These are phyloP conservation scores for Drosophila subquinaria DNA, from an alignment of 2,888 invertebrate species.

Conservation along the genomic window DNA sequence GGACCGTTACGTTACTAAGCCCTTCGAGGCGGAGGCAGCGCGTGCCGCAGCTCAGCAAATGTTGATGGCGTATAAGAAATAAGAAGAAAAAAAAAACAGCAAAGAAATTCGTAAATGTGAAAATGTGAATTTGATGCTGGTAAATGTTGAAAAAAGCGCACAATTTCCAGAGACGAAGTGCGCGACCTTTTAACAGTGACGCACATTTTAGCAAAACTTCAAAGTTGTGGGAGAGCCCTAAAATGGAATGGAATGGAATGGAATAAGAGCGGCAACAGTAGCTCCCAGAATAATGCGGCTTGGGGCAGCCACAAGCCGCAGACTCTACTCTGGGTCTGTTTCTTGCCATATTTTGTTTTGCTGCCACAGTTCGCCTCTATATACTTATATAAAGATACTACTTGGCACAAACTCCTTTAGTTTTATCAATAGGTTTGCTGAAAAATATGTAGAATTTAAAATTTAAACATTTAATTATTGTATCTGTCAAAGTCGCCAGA, in stretches of 20 bases:
- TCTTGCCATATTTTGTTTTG: slow-evolving; percentile 52
- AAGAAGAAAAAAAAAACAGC: slow-evolving; percentile 6
- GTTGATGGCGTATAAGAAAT: slow-evolving; percentile 34
- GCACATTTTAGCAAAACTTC: slow-evolving; percentile 53
- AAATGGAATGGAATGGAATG: slow-evolving; percentile 49
- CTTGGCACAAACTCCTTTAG: neutral
- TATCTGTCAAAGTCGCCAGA: neutral
- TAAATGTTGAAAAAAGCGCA: slow-evolving; percentile 27
- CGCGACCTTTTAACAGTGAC: slow-evolving; percentile 68
- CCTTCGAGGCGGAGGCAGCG: slow-evolving; percentile 62
- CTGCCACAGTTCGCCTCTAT: slow-evolving; percentile 19
- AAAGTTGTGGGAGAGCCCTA: slow-evolving; percentile 50
- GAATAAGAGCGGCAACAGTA: slow-evolving; percentile 43
- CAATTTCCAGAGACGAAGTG: slow-evolving; percentile 32
- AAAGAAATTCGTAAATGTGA: slow-evolving; percentile 55
- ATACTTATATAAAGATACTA: neutral
- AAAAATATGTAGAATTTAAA: neutral
- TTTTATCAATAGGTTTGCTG: neutral
- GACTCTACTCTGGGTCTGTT: slow-evolving; percentile 45
- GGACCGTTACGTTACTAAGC: slow-evolving; percentile 62
- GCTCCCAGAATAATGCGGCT: slow-evolving; percentile 8
- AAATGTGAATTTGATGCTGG: slow-evolving; percentile 27
- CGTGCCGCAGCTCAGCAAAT: slow-evolving; percentile 69
- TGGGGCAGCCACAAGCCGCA: slow-evolving; percentile 70
- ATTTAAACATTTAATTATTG: neutral